Percentiles rank a stretch among this genome's conserved stretches.
phyloP scores from a whole-genome alignment of 2,797 vertebrate species.

The Tokudaia muenninki region DNA sequence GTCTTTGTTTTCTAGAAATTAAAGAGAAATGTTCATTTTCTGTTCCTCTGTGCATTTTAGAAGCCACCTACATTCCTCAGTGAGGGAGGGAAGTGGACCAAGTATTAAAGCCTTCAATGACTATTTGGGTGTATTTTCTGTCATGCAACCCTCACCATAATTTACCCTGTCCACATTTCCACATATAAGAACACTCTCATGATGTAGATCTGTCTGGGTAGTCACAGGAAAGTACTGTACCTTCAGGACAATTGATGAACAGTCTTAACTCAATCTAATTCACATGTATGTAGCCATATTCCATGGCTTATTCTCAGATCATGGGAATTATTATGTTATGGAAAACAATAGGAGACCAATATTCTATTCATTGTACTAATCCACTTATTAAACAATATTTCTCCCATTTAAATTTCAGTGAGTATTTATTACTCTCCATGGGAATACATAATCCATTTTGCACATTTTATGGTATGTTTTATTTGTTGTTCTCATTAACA shows the following conservation, averaged over 20 bases:
- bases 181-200: not conserved
- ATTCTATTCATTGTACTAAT: not conserved
- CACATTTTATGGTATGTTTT: not conserved
- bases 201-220: no score
- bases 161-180: not conserved
- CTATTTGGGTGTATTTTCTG: not conserved
- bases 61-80: not conserved
- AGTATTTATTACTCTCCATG: not conserved
- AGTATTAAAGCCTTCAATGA: not conserved
- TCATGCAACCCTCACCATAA: not conserved
- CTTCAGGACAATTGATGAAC: not conserved
- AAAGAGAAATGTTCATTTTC: not conserved
- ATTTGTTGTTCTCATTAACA: not conserved
- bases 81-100: accelerated
- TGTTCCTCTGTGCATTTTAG: not conserved
- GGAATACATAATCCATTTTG: not conserved
- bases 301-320: not conserved
- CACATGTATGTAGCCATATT: not conserved
- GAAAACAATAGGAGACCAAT: not conserved
- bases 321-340: not conserved
- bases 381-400: not conserved
- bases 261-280: not conserved
- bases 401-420: not conserved
- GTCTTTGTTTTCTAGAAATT: not conserved
- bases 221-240: not conserved